Evolutionary conservation across 2,113 vertebrate species (phyloP).

Genomic region (Microcebus griseorufus): DNA sequence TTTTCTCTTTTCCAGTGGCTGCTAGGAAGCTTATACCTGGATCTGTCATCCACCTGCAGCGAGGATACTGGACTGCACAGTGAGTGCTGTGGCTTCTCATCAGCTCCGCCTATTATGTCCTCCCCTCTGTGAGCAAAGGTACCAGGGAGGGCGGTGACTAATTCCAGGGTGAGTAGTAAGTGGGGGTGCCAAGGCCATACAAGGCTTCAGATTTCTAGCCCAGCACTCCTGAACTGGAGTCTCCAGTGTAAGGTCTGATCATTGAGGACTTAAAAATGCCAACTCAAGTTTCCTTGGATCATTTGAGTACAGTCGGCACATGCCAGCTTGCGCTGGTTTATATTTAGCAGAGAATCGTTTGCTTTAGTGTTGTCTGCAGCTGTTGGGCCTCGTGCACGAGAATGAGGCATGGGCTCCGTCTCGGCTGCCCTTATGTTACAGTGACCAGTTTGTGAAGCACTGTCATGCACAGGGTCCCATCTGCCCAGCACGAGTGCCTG

Average conservation of each 20-base stretch:
- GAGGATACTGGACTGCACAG: rapidly evolving
- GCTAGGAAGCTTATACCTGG: neutral
- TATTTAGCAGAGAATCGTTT: rapidly evolving
- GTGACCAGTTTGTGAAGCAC: too few species aligned
- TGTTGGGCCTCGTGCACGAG: rapidly evolving
- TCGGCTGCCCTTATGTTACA: rapidly evolving
- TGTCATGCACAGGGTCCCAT: neutral
- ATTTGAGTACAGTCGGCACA: rapidly evolving
- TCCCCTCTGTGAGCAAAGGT: neutral
- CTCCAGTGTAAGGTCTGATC: neutral
- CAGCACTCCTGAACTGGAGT: too few species aligned
- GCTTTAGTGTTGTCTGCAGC: neutral
- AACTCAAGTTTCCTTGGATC: rapidly evolving
- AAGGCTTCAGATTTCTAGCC: neutral
- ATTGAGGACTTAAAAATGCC: rapidly evolving
- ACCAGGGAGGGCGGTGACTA: too few species aligned
- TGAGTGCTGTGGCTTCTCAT: neutral
- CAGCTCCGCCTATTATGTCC: rapidly evolving
- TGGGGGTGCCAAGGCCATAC: neutral
- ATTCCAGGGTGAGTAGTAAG: rapidly evolving
- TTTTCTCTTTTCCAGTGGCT: neutral
- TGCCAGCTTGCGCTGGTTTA: rapidly evolving
- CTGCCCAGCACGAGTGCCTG: too few species aligned
- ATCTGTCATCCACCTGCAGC: rapidly evolving
- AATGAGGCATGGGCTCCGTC: neutral